Evolutionary conservation across 2,888 invertebrate species (phyloP), one percentile per base, ranked within the genome.

Genomic region (Xanthorhoe spadicearia): DNA sequence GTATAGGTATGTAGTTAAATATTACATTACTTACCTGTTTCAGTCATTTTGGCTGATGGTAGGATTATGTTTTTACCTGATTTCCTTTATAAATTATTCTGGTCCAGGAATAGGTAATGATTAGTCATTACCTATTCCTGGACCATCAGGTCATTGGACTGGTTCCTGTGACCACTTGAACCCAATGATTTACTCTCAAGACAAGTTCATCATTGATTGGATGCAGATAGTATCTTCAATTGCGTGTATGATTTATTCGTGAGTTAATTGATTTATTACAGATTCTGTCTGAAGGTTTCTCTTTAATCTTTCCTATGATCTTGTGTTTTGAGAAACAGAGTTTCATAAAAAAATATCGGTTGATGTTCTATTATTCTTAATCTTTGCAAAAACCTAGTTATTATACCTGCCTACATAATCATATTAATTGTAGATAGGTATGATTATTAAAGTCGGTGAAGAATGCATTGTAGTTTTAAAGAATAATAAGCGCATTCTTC

Each of bases 131-230:
- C 61, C 72, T 74, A 74, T 72, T 72, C 55, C 62, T 59, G 54
- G 60, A 50, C 53, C 35, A 53, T 65, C 60, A 70, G 72, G 72
- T 71, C 72, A 61, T 66, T 62, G 71, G 55, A 70, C 71, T 66
- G 48, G 52, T 66, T 66, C 68, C 54, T 68, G 58, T 19, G 38
- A 18, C 72, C 72, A 74, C 74, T 74, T 71, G 71, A 74, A 68
- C 54, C 60, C 59, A 60, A 60, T 55, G 54, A 64, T 69, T 55
- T 64, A 59, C 52, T 69, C 63, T 64, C 64, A 66, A 63, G 54
- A 61, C 58, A 59, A 61, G 57, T 62, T 66, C 53, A 66, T 68
- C 62, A 61, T 55, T 72, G 66, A 67, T 63, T 66, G 50, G 35
- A 67, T 64, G 61, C 61, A 64, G 61, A 53, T 68, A 59, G n/a